Evolutionary conservation across 2,888 invertebrate genomes (phyloP), one percentile per base, ranked within the genome.

Genomic region (Furcula furcula): DNA sequence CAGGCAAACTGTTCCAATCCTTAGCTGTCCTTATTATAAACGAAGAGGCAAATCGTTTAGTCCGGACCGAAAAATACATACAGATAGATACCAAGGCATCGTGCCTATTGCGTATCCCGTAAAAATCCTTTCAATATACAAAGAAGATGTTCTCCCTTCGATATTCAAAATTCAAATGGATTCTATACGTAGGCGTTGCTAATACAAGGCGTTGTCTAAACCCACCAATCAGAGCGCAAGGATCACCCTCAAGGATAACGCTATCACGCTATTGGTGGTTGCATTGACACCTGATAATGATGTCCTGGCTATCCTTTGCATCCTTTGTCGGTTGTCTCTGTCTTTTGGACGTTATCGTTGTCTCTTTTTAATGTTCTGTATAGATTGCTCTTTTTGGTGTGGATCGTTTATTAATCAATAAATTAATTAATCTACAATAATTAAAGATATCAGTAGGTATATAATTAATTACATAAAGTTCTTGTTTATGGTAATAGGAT

Each of bases 161-260:
- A 72, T 58, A 74, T 76, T 75, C 64, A 70, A 82, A 28, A 81
- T 80, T 78, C 72, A 71, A 87, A 84, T 85, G 81, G 72, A 73
- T 77, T 72, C 71, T 63, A 67, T 65, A 62, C 58, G 66, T 65
- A 75, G 84, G 84, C 79, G 84, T 76, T 40, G 43, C 66, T 61
- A 48, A 49, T 55, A 47, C 25, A 42, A 77, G 78, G 81, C 81
- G 83, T 79, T 85, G 71, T 87, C 85, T 85, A 40, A 56, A 43
- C 43, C 67, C 36, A 47, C 87, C 87, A 87, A 88, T 86, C 71
- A 67, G 51, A 61, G 55, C 40, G 27, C 59, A 68, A 83, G 82
- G 80, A 85, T 85, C 65, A 67, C 73, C 78, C 76, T 81, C 35
- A 78, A 87, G 87, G 86, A 87, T 79, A 84, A 70, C 43, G 52